Evolutionary conservation across 2,797 vertebrate genomes (phyloP).

Genomic region (Gobionotothen gibberifrons): DNA sequence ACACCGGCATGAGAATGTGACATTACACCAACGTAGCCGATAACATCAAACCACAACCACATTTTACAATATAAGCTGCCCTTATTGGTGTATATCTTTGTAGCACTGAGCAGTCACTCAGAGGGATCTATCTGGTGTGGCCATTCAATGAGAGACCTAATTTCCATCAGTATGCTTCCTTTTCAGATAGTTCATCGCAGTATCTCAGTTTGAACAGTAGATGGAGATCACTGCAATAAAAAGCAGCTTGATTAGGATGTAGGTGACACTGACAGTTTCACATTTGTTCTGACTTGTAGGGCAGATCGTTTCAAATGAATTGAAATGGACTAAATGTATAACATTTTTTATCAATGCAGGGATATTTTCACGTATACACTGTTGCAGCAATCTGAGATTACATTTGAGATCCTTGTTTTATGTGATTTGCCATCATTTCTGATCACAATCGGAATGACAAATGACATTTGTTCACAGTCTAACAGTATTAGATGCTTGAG

Average conservation of each 20-base stretch:
- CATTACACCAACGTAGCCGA: slow-evolving; percentile 30
- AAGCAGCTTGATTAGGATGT: slow-evolving; percentile 71
- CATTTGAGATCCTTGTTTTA: slow-evolving; percentile 2
- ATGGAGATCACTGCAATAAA: slow-evolving; percentile 81
- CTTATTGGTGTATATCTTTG: neutral
- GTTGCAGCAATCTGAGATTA: slow-evolving; percentile 1
- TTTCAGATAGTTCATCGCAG: slow-evolving; percentile 62
- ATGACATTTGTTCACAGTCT: slow-evolving; percentile 67
- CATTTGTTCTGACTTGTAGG: slow-evolving; percentile 62
- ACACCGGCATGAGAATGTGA: slow-evolving; percentile 56
- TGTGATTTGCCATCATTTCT: slow-evolving; percentile 29
- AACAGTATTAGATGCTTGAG: slow-evolving; percentile 40
- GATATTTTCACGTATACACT: slow-evolving; percentile 12
- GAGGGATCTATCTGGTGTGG: slow-evolving; percentile 15
- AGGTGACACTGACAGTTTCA: slow-evolving; percentile 72
- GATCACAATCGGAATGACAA: slow-evolving; percentile 31
- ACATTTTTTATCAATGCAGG: slow-evolving; percentile 15
- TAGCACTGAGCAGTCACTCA: neutral
- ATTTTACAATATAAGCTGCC: neutral
- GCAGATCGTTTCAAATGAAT: slow-evolving; percentile 34
- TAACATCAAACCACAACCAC: slow-evolving; percentile 33
- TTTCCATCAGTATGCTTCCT: slow-evolving; percentile 61
- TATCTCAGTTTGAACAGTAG: slow-evolving; percentile 81
- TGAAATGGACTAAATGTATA: slow-evolving; percentile 20
- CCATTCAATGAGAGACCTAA: slow-evolving; percentile 57